These are phyloP conservation scores for Apantesis nais DNA, from an alignment of 2,888 invertebrate species.

Conservation along the genomic window DNA sequence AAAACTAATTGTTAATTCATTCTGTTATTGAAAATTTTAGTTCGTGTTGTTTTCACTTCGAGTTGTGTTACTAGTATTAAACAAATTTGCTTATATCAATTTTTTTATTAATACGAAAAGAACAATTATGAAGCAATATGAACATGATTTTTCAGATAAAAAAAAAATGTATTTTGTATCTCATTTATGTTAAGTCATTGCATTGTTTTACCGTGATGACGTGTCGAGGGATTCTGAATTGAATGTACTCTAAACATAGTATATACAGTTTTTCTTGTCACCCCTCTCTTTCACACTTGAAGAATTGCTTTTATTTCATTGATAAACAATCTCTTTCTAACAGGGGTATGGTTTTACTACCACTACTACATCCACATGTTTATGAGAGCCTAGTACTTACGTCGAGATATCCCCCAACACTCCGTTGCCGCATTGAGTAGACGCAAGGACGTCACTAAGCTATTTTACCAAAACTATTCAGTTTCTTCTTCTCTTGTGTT, in stretches of 20 bases:
- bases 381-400: conserved; percentile 23
- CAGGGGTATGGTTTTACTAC: background rate
- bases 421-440: background rate
- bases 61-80: too few relatives aligned
- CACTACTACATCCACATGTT: background rate
- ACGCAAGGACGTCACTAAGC: too few relatives aligned
- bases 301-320: background rate
- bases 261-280: background rate
- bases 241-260: background rate
- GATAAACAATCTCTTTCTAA: background rate
- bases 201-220: background rate
- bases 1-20: too few relatives aligned
- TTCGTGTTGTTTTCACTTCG: too few relatives aligned
- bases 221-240: background rate
- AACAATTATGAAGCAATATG: too few relatives aligned
- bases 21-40: too few relatives aligned
- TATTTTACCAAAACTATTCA: too few relatives aligned
- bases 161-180: too few relatives aligned
- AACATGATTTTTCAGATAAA: too few relatives aligned
- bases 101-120: too few relatives aligned
- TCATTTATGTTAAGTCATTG: background rate
- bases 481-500: too few relatives aligned
- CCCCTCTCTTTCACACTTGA: background rate
- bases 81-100: too few relatives aligned
- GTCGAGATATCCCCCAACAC: conserved; percentile 7